Evolutionary conservation across 2,113 vertebrate species (phyloP).

Genomic region (Marmota monax): DNA sequence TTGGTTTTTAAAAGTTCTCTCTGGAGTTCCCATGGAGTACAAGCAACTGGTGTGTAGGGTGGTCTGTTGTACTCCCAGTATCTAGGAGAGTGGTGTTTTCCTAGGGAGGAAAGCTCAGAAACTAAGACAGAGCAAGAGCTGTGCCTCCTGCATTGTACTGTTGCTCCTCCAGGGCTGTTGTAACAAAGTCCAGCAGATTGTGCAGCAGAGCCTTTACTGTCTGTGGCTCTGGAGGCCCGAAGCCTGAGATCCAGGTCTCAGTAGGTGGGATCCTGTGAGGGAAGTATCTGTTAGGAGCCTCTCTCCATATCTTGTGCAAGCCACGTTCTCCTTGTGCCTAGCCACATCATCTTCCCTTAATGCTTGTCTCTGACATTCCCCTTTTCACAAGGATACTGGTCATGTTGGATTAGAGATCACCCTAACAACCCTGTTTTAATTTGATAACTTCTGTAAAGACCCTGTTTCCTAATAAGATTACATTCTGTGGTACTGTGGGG

Average conservation of each 20-base stretch:
- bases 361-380: neutral
- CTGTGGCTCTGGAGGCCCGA: neutral
- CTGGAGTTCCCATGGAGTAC: conserved; percentile 64
- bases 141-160: neutral
- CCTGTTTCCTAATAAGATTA: neutral
- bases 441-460: neutral
- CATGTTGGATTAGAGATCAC: neutral
- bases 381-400: neutral
- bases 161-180: neutral
- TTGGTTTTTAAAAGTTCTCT: conserved; percentile 42
- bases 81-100: neutral
- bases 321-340: neutral
- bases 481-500: neutral
- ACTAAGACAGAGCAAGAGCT: neutral
- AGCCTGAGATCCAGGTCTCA: neutral
- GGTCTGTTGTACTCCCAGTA: neutral
- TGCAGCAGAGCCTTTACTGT: neutral
- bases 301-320: neutral
- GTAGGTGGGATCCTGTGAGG: neutral
- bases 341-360: neutral
- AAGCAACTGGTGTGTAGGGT: neutral
- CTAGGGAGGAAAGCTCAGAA: neutral
- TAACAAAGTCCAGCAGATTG: neutral
- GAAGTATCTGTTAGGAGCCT: neutral
- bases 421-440: neutral